Conservation (phyloP, 2,888 invertebrate species). For the Torymus aiolomorphi region DNA sequence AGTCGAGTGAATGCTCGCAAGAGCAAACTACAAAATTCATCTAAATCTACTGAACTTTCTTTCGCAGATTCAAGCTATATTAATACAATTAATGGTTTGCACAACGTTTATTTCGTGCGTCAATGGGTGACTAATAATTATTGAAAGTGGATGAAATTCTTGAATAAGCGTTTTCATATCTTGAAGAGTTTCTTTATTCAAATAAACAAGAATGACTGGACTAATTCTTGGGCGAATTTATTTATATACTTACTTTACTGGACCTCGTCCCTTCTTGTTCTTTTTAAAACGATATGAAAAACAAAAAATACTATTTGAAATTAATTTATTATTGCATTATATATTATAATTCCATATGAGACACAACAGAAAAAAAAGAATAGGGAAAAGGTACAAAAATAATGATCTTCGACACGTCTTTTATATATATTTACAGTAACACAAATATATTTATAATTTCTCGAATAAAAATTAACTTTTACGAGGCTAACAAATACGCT, state of each 20-base stretch:
- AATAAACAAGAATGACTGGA: no score
- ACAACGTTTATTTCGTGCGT: constrained; percentile 31
- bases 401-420: background rate
- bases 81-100: constrained; percentile 20
- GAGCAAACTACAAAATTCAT: no score
- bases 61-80: background rate
- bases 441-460: constrained; percentile 59
- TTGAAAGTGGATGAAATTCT: background rate
- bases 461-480: constrained; percentile 56
- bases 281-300: no score
- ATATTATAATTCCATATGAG: no score
- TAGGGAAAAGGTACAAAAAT: constrained; percentile 10
- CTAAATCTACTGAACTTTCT: background rate
- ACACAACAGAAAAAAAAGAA: background rate
- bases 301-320: no score
- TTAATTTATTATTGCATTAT: no score
- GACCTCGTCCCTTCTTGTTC: no score
- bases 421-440: constrained; percentile 51
- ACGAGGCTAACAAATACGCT: constrained; percentile 47
- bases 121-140: constrained; percentile 11
- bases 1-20: no score
- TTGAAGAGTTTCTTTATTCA: no score
- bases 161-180: background rate
- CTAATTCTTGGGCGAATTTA: no score
- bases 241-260: no score